phyloP scores from a whole-genome alignment of 2,113 vertebrate genomes.

The Pelobates fuscus region DNA sequence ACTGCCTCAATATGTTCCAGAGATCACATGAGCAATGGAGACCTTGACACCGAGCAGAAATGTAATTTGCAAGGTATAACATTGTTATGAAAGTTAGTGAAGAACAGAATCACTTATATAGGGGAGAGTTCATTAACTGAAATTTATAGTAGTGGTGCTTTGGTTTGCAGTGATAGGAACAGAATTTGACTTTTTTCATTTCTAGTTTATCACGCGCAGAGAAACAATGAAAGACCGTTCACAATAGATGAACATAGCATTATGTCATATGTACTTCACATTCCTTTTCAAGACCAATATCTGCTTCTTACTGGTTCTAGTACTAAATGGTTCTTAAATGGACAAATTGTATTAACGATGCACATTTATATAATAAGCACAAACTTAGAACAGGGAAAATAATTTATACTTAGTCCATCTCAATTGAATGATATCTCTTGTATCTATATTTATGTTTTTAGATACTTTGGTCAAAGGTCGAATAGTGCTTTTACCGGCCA shows the following conservation, averaged over 20 bases:
- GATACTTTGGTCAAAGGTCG: too few species aligned
- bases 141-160: constrained; percentile 1
- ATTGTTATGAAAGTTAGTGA: constrained; percentile 17
- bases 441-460: constrained; percentile 4
- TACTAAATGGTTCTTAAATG: constrained; percentile 54
- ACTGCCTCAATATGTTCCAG: constrained; percentile 11
- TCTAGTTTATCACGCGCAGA: constrained; percentile 25
- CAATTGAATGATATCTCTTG: too few species aligned
- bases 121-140: constrained; percentile 34
- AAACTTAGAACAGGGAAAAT: neutral
- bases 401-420: neutral
- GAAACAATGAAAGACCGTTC: constrained; percentile 13
- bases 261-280: constrained; percentile 46
- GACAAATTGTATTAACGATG: constrained; percentile 61
- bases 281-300: constrained; percentile 59
- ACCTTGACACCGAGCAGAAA: constrained; percentile 12
- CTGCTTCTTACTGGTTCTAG: constrained; percentile 53
- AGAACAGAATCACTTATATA: constrained; percentile 28
- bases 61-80: neutral
- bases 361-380: constrained; percentile 45
- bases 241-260: constrained; percentile 20
- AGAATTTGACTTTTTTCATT: constrained; percentile 33
- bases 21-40: constrained; percentile 9
- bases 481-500: too few species aligned
- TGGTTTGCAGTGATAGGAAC: constrained; percentile 21